Conservation (phyloP, 2,888 invertebrate genomes). For the Dermolepida albohirtum region DNA sequence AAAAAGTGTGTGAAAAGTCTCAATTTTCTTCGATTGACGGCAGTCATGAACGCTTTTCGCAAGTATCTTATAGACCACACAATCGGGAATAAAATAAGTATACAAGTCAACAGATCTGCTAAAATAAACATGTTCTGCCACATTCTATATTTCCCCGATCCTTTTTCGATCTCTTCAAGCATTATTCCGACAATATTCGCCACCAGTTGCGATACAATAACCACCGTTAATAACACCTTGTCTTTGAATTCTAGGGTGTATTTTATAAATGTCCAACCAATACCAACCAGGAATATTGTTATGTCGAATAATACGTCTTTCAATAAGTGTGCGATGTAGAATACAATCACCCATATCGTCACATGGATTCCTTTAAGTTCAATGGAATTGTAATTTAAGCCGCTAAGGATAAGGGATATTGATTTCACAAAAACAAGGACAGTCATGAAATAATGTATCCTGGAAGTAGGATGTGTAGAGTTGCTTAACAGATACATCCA, state of each 20-base stretch:
- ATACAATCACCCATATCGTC: conserved; percentile 97
- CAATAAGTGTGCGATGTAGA: conserved; percentile 91
- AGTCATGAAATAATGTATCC: conserved; percentile 97
- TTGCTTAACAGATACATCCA: conserved; percentile 89
- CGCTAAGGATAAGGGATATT: conserved; percentile 93
- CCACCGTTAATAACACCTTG: conserved; percentile 97
- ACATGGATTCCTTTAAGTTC: conserved; percentile 92
- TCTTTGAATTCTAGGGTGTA: conserved; percentile 96
- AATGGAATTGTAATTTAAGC: conserved; percentile 94
- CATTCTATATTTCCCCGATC: conserved; percentile 87
- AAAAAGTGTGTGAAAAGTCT: conserved; percentile 96
- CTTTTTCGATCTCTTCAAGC: conserved; percentile 95
- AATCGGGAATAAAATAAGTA: conserved; percentile 95
- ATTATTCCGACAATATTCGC: conserved; percentile 98
- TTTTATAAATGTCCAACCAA: conserved; percentile 99
- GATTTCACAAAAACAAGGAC: conserved; percentile 92
- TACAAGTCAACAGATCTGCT: conserved; percentile 95
- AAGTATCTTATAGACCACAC: conserved; percentile 98
- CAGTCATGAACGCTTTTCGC: conserved; percentile 90
- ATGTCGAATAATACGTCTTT: conserved; percentile 88
- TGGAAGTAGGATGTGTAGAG: conserved; percentile 83
- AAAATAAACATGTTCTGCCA: conserved; percentile 94
- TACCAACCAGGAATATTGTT: conserved; percentile 95
- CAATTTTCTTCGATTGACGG: conserved; percentile 88
- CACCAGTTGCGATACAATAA: conserved; percentile 95